Percentiles rank a stretch among this genome's conserved stretches.
phyloP scores from a whole-genome alignment of 2,797 vertebrate genomes.

The Muscicapa striata region DNA sequence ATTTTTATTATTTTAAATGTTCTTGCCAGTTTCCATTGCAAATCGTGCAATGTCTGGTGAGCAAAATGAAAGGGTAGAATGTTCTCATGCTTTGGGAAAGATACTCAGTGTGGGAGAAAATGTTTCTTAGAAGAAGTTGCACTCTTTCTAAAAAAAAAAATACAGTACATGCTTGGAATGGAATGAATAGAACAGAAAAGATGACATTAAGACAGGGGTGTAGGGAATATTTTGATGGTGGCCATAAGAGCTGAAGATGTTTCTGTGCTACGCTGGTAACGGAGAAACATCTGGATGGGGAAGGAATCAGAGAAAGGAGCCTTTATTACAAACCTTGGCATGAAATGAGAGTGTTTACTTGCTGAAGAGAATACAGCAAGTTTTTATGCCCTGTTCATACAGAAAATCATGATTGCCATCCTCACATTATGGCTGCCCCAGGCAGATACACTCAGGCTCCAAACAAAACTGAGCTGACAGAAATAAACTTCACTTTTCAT shows the following conservation, averaged over 20 bases:
- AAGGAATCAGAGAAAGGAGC: constrained; percentile 27
- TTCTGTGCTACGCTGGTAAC: not conserved
- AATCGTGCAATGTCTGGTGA: constrained; percentile 72
- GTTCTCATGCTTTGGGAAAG: constrained; percentile 68
- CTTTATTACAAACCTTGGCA: constrained; percentile 24
- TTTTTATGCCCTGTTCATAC: not conserved
- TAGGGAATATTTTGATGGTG: not conserved
- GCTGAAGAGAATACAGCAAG: not conserved
- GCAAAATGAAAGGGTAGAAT: constrained; percentile 73
- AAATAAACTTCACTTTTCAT: not conserved
- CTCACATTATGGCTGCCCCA: not conserved
- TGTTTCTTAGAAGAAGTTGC: constrained; percentile 54
- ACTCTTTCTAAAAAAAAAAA: constrained; percentile 56
- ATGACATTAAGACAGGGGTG: not conserved
- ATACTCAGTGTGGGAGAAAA: constrained; percentile 65
- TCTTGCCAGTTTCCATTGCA: constrained; percentile 71
- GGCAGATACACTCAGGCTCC: not conserved
- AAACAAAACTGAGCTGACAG: constrained; percentile 19
- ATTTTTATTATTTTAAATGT: constrained; percentile 62
- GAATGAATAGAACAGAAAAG: constrained; percentile 30
- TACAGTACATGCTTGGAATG: constrained; percentile 44
- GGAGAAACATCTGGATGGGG: not conserved
- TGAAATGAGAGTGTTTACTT: constrained; percentile 24
- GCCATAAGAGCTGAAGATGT: constrained; percentile 22
- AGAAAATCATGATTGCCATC: not conserved